A percentile compares a stretch with the other conserved stretches of the same genome.
These are phyloP conservation scores for Cotesia glomerata DNA, from an alignment of 1,140 invertebrate genomes.

Conservation along the genomic window DNA sequence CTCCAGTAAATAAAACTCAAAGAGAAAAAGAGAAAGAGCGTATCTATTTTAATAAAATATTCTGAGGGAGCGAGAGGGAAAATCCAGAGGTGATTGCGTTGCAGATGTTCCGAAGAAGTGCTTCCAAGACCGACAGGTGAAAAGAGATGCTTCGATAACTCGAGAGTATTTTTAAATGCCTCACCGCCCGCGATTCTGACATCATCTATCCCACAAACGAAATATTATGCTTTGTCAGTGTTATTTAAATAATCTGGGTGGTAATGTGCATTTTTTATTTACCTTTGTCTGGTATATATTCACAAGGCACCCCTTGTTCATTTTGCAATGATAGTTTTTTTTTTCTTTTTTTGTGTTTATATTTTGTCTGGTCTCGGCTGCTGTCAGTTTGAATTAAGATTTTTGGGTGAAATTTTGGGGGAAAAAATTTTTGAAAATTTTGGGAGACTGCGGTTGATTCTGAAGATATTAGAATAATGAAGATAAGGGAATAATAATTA, in stretches of 20 bases:
- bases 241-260: neutral
- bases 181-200: conserved; percentile 28
- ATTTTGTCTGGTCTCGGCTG: too few relatives aligned
- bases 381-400: too few relatives aligned
- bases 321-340: too few relatives aligned
- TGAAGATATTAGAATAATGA: too few relatives aligned
- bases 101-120: conserved; percentile 51
- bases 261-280: neutral
- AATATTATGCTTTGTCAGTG: neutral
- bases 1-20: neutral
- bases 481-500: too few relatives aligned
- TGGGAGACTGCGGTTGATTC: too few relatives aligned
- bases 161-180: conserved; percentile 54
- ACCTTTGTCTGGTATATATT: too few relatives aligned
- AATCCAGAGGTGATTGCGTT: conserved; percentile 45
- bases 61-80: neutral
- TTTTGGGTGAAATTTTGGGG: too few relatives aligned
- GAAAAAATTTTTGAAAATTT: too few relatives aligned
- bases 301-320: too few relatives aligned
- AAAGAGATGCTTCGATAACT: conserved; percentile 56
- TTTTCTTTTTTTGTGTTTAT: too few relatives aligned
- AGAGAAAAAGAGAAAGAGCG: neutral
- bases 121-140: conserved; percentile 46
- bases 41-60: too few relatives aligned
- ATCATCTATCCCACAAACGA: neutral